phyloP scores from a whole-genome alignment of 2,888 invertebrate species.

The Artemia sinica region DNA sequence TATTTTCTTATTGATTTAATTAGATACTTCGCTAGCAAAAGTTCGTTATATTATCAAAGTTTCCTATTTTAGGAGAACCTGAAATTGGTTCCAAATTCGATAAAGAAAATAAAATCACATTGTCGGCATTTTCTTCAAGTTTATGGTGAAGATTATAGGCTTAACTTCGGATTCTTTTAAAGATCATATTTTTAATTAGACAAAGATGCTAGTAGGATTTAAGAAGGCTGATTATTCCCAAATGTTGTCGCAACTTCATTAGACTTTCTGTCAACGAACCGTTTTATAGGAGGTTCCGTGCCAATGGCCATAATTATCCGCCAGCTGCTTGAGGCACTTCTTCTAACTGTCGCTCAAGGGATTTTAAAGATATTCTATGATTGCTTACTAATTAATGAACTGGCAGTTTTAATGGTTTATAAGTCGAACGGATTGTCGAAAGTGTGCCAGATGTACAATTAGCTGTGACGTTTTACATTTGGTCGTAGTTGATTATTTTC shows the following conservation, averaged over 20 bases:
- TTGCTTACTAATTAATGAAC: constrained; percentile 11
- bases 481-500: too few relatives aligned
- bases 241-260: constrained; percentile 13
- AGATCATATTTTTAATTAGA: background rate
- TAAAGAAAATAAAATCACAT: too few relatives aligned
- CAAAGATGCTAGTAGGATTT: constrained; percentile 1
- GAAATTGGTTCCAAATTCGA: too few relatives aligned
- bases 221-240: background rate
- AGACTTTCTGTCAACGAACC: background rate
- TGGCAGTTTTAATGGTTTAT: constrained; percentile 13
- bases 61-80: too few relatives aligned
- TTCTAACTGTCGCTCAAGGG: background rate
- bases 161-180: too few relatives aligned
- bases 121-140: too few relatives aligned
- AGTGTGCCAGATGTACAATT: constrained; percentile 9
- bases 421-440: constrained; percentile 4
- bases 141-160: too few relatives aligned
- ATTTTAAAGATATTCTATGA: constrained; percentile 2
- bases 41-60: too few relatives aligned
- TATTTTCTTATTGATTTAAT: too few relatives aligned
- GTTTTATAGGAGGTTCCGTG: background rate
- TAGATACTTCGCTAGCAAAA: too few relatives aligned
- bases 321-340: constrained; percentile 11
- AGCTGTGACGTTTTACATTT: background rate
- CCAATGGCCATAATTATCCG: constrained; percentile 1